Evolutionary conservation across 2,113 vertebrate species (phyloP).

Genomic region (Marmota flaviventris): DNA sequence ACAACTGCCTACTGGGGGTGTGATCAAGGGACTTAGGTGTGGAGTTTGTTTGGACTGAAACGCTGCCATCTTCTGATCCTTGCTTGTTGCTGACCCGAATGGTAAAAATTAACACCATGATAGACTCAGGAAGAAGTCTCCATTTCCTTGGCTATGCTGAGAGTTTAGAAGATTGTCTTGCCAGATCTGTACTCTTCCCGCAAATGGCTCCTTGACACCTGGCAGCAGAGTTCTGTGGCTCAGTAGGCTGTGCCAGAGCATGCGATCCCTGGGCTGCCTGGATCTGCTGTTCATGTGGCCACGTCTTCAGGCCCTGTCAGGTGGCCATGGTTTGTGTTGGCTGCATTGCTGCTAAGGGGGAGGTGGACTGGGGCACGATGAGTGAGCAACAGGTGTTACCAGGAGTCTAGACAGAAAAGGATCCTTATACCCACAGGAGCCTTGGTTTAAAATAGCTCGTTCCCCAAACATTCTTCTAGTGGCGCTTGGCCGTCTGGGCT

Average conservation of each 20-base stretch:
- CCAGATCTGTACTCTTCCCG: not conserved
- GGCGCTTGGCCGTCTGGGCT: conserved; percentile 35
- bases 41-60: not conserved
- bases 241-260: not conserved
- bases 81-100: not conserved
- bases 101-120: not conserved
- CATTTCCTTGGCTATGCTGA: not conserved
- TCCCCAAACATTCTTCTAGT: conserved; percentile 51
- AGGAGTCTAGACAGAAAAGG: conserved; percentile 71
- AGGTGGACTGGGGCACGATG: not conserved
- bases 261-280: not conserved
- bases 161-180: not conserved
- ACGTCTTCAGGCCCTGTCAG: not conserved
- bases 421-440: conserved; percentile 47
- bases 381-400: not conserved
- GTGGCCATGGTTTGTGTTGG: conserved; percentile 43
- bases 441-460: conserved; percentile 68
- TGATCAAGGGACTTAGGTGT: not conserved
- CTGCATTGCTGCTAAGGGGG: not conserved
- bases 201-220: conserved; percentile 31
- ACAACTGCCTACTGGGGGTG: not conserved
- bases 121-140: not conserved
- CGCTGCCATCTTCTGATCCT: not conserved
- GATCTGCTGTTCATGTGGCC: not conserved
- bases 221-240: not conserved